Evolutionary conservation across 2,113 vertebrate genomes (phyloP).

Genomic region (Conger conger): DNA sequence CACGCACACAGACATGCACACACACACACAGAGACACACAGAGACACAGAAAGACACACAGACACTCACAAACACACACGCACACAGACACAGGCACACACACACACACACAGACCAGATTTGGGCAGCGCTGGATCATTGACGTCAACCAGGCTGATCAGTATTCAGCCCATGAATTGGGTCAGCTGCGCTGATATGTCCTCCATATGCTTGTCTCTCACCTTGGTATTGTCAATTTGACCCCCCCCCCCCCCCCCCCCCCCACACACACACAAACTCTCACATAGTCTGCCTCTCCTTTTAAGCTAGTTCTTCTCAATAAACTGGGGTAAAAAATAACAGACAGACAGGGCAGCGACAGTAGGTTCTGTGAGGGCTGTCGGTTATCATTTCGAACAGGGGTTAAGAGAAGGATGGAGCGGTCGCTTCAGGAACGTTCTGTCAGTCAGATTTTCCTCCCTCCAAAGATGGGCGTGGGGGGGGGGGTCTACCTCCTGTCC

Average conservation of each 20-base stretch:
- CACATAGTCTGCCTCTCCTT: neutral
- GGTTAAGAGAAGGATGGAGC: neutral
- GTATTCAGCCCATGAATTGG: constrained; percentile 48
- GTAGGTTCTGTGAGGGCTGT: neutral
- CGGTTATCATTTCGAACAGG: neutral
- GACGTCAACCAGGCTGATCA: constrained; percentile 55
- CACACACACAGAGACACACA: too few relatives aligned
- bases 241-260: neutral
- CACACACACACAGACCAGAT: neutral
- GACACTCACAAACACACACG: neutral
- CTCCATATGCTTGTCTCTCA: constrained; percentile 18
- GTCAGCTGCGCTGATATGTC: constrained; percentile 44
- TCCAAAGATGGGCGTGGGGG: neutral
- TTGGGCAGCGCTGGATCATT: constrained; percentile 43
- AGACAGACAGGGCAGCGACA: neutral
- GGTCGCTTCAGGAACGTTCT: neutral
- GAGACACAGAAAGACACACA: too few relatives aligned
- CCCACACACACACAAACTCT: neutral
- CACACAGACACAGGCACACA: constrained; percentile 21
- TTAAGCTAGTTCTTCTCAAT: neutral
- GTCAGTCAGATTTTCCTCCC: neutral
- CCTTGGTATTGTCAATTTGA: constrained; percentile 24
- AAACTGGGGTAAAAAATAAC: neutral
- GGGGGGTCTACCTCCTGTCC: neutral
- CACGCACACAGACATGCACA: constrained; percentile 23